Percentiles rank a stretch among this genome's conserved stretches.
phyloP scores from a whole-genome alignment of 2,797 vertebrate genomes.

The Vespertilio murinus region DNA sequence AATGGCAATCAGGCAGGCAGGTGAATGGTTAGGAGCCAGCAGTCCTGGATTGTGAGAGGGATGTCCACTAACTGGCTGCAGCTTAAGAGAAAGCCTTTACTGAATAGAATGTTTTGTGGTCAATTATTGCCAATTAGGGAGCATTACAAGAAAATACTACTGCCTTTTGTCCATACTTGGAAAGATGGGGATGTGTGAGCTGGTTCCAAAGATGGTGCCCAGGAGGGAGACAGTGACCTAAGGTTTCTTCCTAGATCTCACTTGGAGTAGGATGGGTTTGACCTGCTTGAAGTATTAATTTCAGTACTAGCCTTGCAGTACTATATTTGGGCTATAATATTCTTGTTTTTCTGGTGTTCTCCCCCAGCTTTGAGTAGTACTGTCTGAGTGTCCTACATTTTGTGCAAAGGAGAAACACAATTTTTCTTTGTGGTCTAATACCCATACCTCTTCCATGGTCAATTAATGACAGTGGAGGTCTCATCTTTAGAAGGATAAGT shows the following conservation, averaged over 20 bases:
- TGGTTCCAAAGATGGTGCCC: background rate
- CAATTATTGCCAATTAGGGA: background rate
- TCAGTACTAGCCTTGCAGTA: background rate
- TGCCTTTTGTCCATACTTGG: background rate
- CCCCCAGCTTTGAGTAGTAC: background rate
- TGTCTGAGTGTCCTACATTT: background rate
- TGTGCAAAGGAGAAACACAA: background rate
- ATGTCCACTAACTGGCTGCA: background rate
- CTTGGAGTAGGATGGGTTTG: background rate
- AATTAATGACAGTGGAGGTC: background rate
- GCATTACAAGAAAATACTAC: too few species aligned
- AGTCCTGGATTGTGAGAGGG: too few species aligned
- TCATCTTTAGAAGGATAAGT: background rate
- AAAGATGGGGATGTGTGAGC: background rate
- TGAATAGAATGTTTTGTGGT: background rate
- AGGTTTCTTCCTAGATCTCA: background rate
- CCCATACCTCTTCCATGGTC: background rate
- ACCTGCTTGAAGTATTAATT: background rate
- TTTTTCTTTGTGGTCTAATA: background rate
- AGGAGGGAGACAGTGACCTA: background rate
- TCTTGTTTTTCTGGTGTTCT: background rate
- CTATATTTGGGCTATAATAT: background rate
- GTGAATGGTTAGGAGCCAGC: too few species aligned
- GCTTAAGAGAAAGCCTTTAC: background rate
- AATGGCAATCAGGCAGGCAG: too few species aligned